phyloP scores from a whole-genome alignment of 2,797 vertebrate genomes.

The Danionella dracula region DNA sequence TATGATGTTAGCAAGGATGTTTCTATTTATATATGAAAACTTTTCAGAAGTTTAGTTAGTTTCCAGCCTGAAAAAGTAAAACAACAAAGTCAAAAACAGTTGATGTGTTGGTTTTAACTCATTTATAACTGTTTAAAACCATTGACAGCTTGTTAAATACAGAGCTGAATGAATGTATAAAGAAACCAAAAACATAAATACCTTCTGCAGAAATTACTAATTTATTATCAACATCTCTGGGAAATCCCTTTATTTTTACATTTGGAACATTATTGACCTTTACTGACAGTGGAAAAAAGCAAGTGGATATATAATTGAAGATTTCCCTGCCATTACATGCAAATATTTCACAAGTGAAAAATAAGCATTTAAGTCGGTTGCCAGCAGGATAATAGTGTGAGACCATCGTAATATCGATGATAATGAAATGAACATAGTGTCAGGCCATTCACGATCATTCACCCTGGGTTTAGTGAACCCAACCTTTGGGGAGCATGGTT shows the following conservation, averaged over 20 bases:
- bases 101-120: too few species aligned
- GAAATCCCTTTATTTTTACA: conserved; percentile 6
- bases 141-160: too few species aligned
- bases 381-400: conserved; percentile 11
- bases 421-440: conserved; percentile 33
- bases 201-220: too few species aligned
- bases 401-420: conserved; percentile 21
- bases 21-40: too few species aligned
- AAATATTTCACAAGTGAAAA: neutral
- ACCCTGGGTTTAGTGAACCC: conserved; percentile 22
- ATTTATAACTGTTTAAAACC: too few species aligned
- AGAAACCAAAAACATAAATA: too few species aligned
- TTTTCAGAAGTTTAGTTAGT: too few species aligned
- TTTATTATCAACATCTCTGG: too few species aligned
- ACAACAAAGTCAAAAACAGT: too few species aligned
- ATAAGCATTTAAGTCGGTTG: neutral
- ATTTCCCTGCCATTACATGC: neutral
- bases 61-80: too few species aligned
- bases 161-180: too few species aligned
- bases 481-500: conserved; percentile 18
- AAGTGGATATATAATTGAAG: conserved; percentile 15
- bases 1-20: too few species aligned
- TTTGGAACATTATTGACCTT: conserved; percentile 49
- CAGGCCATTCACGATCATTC: conserved; percentile 29
- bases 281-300: conserved; percentile 28